A percentile compares a stretch with the other conserved stretches of the same genome.
Evolutionary conservation across 2,888 invertebrate genomes (phyloP).

Genomic region (Pardosa pseudoannulata): DNA sequence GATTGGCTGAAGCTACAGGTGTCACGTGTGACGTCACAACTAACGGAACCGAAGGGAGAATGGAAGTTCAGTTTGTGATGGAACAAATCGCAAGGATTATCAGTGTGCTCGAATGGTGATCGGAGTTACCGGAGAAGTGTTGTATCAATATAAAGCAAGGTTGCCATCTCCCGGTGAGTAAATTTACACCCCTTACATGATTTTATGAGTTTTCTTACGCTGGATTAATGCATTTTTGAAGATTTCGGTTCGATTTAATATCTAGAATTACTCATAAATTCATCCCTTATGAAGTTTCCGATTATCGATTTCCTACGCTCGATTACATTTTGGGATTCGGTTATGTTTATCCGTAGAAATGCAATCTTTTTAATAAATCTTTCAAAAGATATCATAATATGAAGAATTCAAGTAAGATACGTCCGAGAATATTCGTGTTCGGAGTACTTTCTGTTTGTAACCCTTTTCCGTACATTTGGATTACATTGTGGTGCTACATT

Average conservation of each 20-base stretch:
- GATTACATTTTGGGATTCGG: no score
- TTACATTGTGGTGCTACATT: no score
- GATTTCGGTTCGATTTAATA: neutral
- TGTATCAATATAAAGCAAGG: neutral
- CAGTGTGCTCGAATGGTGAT: conserved; percentile 21
- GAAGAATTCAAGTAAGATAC: no score
- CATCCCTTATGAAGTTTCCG: no score
- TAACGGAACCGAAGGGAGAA: conserved; percentile 51
- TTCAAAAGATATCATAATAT: no score
- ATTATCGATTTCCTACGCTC: no score
- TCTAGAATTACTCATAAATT: neutral
- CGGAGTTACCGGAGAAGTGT: conserved; percentile 19
- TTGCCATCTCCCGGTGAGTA: conserved; percentile 7
- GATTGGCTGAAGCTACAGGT: conserved; percentile 67
- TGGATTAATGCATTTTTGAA: no score
- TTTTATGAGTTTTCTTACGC: neutral
- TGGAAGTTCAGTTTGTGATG: conserved; percentile 25
- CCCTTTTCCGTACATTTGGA: no score
- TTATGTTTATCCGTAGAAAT: no score
- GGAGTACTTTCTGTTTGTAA: no score
- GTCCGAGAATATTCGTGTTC: no score
- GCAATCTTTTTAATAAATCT: no score
- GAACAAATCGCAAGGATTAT: conserved; percentile 50
- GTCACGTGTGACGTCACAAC: conserved; percentile 55
- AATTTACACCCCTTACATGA: neutral